Conservation (phyloP, 2,888 invertebrate genomes). For the Anorthoa munda region DNA sequence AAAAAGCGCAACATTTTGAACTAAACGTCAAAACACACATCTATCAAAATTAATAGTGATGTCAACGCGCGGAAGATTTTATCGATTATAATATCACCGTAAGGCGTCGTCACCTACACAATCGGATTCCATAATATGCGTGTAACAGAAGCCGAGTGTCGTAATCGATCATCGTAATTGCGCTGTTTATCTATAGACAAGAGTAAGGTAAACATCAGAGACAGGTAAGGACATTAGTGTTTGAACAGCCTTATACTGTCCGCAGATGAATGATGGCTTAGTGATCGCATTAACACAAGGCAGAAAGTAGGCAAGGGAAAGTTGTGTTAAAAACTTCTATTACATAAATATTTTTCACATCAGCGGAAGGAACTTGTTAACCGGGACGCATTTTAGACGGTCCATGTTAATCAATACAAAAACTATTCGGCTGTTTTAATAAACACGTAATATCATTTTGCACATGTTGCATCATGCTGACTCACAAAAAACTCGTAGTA, state of each 20-base stretch:
- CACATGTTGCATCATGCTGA: conserved; percentile 79
- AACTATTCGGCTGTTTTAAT: conserved; percentile 73
- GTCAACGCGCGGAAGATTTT: conserved; percentile 77
- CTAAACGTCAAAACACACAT: conserved; percentile 67
- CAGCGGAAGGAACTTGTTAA: conserved; percentile 76
- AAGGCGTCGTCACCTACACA: conserved; percentile 71
- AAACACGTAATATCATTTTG: conserved; percentile 77
- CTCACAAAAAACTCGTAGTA: conserved; percentile 64
- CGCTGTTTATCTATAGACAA: conserved; percentile 73
- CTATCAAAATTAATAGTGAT: conserved; percentile 82
- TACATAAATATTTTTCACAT: conserved; percentile 57
- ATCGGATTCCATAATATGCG: conserved; percentile 76
- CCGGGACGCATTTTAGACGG: conserved; percentile 78
- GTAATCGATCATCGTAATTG: conserved; percentile 86
- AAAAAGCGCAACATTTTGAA: conserved; percentile 34
- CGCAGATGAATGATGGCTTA: conserved; percentile 71
- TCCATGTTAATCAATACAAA: conserved; percentile 82
- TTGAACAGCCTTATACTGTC: conserved; percentile 76
- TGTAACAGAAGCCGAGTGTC: conserved; percentile 80
- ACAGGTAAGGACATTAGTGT: conserved; percentile 83
- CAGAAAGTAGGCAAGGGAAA: conserved; percentile 69
- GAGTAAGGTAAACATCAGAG: conserved; percentile 80
- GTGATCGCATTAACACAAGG: conserved; percentile 69
- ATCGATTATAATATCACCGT: conserved; percentile 78
- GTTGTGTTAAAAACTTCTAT: conserved; percentile 69